phyloP scores from a whole-genome alignment of 2,888 invertebrate genomes.

The Melinopterus prodromus region DNA sequence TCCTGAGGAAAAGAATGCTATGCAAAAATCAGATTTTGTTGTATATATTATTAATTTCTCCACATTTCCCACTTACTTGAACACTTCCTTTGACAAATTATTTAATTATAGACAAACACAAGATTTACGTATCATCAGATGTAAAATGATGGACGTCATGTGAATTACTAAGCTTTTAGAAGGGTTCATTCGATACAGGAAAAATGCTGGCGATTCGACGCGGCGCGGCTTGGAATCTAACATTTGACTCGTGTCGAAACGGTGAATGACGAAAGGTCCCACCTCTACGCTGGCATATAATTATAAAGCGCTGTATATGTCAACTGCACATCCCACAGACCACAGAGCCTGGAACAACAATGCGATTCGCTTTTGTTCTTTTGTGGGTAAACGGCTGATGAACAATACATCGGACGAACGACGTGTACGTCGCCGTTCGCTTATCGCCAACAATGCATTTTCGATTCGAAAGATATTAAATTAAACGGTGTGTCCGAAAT shows the following conservation, averaged over 20 bases:
- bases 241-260: slow-evolving; percentile 24
- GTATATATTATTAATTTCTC: too few relatives aligned
- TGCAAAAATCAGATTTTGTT: too few relatives aligned
- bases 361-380: background rate
- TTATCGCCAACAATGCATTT: background rate
- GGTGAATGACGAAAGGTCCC: slow-evolving; percentile 18
- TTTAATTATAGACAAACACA: too few relatives aligned
- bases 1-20: too few relatives aligned
- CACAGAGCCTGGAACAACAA: background rate
- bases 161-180: background rate
- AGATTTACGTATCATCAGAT: too few relatives aligned
- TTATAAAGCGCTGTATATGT: slow-evolving; percentile 22
- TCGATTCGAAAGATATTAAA: background rate
- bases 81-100: too few relatives aligned
- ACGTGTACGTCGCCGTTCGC: background rate
- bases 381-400: background rate
- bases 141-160: too few relatives aligned
- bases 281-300: slow-evolving; percentile 20
- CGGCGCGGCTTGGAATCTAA: slow-evolving; percentile 16
- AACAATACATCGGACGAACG: background rate
- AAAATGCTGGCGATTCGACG: slow-evolving; percentile 14
- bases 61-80: too few relatives aligned
- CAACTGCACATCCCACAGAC: slow-evolving; percentile 9
- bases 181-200: background rate
- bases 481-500: background rate